These are phyloP conservation scores for Corella eumyota DNA, from an alignment of 23 tunicate genomes.

Conservation along the genomic window DNA sequence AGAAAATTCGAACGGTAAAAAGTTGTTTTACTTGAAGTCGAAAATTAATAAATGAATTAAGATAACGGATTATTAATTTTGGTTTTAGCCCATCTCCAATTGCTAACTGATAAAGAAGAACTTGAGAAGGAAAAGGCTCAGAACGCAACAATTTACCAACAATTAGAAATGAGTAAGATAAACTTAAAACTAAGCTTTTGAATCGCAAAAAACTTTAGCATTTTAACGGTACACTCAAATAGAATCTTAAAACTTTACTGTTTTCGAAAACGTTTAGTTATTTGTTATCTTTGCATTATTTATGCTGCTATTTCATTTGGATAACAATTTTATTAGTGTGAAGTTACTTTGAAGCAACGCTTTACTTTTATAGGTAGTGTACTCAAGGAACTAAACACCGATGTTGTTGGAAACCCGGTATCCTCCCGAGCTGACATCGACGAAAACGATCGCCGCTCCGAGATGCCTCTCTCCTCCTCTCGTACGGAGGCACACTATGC, in stretches of 20 bases:
- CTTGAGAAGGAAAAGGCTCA: constrained; percentile 15
- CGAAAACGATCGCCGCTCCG: constrained; percentile 28
- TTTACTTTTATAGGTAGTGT: constrained; percentile 22
- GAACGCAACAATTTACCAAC: constrained; percentile 40
- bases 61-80: not conserved
- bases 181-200: too few species aligned
- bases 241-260: too few species aligned
- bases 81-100: constrained; percentile 25
- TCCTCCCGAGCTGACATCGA: constrained; percentile 53
- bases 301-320: not conserved
- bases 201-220: too few species aligned
- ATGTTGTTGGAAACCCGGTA: constrained; percentile 22
- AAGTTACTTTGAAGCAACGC: not conserved
- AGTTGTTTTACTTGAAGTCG: not conserved
- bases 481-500: constrained; percentile 2
- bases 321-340: not conserved
- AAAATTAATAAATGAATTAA: not conserved
- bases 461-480: constrained; percentile 19
- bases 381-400: constrained; percentile 59
- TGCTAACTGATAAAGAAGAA: constrained; percentile 24
- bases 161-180: constrained; percentile 78
- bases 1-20: constrained; percentile 5
- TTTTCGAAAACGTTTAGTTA: too few species aligned
- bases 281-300: too few species aligned
- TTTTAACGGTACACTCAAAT: too few species aligned